phyloP scores from a whole-genome alignment of 2,888 invertebrate genomes.

The Drosophila nr. fundita region DNA sequence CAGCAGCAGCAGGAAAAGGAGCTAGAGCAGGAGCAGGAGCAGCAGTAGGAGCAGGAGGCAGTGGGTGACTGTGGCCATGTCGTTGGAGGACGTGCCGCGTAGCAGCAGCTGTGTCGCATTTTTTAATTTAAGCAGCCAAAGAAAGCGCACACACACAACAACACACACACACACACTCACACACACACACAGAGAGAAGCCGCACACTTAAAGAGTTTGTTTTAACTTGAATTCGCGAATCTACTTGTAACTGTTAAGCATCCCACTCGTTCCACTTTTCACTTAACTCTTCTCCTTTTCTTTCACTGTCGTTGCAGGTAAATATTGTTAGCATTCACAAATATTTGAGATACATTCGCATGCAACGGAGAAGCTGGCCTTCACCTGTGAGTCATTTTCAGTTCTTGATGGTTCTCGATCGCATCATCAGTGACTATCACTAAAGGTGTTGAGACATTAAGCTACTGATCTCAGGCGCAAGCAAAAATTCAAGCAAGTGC shows the following conservation, averaged over 20 bases:
- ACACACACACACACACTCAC: not conserved
- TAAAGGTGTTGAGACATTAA: not conserved
- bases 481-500: not conserved
- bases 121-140: slow-evolving; percentile 31
- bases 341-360: slow-evolving; percentile 63
- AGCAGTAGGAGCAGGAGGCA: not conserved
- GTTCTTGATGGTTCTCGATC: not conserved
- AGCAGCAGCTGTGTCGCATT: slow-evolving; percentile 41
- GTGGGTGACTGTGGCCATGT: not conserved
- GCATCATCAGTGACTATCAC: not conserved
- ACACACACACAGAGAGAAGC: not conserved
- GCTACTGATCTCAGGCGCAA: not conserved
- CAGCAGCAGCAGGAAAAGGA: not conserved
- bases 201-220: slow-evolving; percentile 24
- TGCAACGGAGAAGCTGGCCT: slow-evolving; percentile 14
- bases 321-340: slow-evolving; percentile 64
- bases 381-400: slow-evolving; percentile 2
- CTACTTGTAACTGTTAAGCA: slow-evolving; percentile 12
- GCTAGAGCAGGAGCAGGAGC: not conserved
- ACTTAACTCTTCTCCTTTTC: slow-evolving; percentile 3
- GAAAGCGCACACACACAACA: slow-evolving; percentile 1
- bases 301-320: slow-evolving; percentile 63
- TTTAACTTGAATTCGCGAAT: slow-evolving; percentile 8
- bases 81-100: not conserved
- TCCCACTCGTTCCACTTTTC: slow-evolving; percentile 5